These are phyloP conservation scores for Onychorhynchus coronatus DNA, from an alignment of 2,113 vertebrate genomes.

Conservation along the genomic window DNA sequence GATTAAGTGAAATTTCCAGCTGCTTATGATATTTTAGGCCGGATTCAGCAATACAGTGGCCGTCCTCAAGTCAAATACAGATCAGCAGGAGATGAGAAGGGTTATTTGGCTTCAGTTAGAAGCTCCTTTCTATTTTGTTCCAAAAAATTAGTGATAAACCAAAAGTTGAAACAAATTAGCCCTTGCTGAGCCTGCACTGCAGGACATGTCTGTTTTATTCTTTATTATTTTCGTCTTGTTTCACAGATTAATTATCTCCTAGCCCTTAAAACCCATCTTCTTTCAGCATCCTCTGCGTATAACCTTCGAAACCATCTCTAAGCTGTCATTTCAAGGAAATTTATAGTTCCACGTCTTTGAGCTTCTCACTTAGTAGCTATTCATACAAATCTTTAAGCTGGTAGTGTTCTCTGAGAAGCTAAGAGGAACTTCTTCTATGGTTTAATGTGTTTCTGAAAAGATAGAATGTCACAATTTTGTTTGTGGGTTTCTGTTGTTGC, in stretches of 20 bases:
- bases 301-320: not conserved
- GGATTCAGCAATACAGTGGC: not conserved
- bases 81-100: not conserved
- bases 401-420: not conserved
- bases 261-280: not conserved
- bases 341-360: not conserved
- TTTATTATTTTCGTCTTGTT: not conserved
- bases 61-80: not conserved
- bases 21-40: not conserved
- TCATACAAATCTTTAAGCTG: conserved; percentile 33
- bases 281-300: not conserved
- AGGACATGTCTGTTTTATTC: not conserved
- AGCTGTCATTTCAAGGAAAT: conserved; percentile 15
- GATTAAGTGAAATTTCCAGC: not conserved
- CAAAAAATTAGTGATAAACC: not conserved
- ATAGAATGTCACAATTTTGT: conserved; percentile 10
- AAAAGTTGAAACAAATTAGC: not conserved
- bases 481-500: not conserved
- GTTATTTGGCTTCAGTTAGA: not conserved
- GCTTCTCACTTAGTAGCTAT: not conserved
- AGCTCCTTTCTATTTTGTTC: not conserved
- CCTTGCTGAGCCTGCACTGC: not conserved
- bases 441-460: conserved; percentile 54
- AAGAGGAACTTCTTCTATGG: conserved; percentile 23
- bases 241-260: not conserved